Evolutionary conservation across 2,888 invertebrate genomes (phyloP).

Genomic region (Thysanoteuthis rhombus): DNA sequence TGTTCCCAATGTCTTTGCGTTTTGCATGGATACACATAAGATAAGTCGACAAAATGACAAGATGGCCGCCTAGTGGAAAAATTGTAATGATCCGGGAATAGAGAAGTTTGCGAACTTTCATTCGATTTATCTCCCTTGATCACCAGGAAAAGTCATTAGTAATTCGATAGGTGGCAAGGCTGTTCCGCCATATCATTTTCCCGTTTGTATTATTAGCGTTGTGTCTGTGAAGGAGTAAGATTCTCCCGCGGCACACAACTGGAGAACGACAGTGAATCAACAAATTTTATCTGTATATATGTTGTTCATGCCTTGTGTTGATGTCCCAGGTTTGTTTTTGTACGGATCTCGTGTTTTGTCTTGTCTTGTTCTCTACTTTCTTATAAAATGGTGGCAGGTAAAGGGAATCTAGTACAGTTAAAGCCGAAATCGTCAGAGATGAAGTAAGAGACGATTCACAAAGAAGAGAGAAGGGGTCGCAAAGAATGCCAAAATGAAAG

Average conservation of each 20-base stretch:
- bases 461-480: too few relatives aligned
- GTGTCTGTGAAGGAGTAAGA: not conserved
- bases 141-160: not conserved
- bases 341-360: not conserved
- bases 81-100: not conserved
- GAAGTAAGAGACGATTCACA: too few relatives aligned
- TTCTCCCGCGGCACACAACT: not conserved
- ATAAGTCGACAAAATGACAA: not conserved
- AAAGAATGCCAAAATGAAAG: too few relatives aligned
- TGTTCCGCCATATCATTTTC: not conserved
- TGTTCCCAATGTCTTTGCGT: not conserved
- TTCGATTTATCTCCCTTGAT: not conserved
- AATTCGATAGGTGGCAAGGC: not conserved
- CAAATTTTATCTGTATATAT: not conserved
- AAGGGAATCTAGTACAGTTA: too few relatives aligned
- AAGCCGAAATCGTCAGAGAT: too few relatives aligned
- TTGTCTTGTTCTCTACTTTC: too few relatives aligned
- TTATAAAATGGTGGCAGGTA: too few relatives aligned
- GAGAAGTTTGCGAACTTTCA: not conserved
- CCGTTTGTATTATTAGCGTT: not conserved
- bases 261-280: not conserved
- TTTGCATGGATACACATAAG: not conserved
- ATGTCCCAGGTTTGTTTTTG: not conserved
- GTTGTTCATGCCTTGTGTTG: not conserved
- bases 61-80: not conserved